phyloP scores from a whole-genome alignment of 2,888 invertebrate species.

The Parnassius orleans region DNA sequence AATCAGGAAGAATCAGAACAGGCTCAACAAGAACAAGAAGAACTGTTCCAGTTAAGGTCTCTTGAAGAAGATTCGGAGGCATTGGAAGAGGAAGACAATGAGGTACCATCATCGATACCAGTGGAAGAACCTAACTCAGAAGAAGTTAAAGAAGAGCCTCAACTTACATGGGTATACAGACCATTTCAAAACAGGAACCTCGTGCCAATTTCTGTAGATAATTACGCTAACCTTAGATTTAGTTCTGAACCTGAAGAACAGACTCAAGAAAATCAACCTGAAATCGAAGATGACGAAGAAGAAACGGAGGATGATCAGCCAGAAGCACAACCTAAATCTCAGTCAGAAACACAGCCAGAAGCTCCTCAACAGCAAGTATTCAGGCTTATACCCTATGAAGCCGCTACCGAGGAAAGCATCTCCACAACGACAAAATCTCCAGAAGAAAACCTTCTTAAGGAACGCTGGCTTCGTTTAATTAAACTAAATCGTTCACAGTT shows the following conservation, averaged over 20 bases:
- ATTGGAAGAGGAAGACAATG: conserved; percentile 5
- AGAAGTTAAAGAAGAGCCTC: conserved; percentile 16
- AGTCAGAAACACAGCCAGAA: conserved; percentile 11
- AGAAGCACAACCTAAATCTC: conserved; percentile 8
- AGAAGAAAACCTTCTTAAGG: conserved; percentile 28
- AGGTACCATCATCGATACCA: conserved; percentile 9
- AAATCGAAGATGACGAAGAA: conserved; percentile 20
- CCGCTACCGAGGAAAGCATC: conserved; percentile 28
- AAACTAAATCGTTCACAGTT: conserved; percentile 33
- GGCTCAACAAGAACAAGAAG: conserved; percentile 28
- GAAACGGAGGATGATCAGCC: conserved; percentile 9
- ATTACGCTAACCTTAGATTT: conserved; percentile 13
- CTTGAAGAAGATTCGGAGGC: conserved; percentile 11
- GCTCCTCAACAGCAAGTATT: conserved; percentile 30
- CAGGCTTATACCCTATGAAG: conserved; percentile 35
- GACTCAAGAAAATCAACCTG: conserved; percentile 18
- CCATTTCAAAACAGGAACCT: conserved; percentile 14
- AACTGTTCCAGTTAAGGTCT: conserved; percentile 1
- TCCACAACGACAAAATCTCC: conserved; percentile 25
- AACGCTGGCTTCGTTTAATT: conserved; percentile 32
- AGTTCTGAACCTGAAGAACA: conserved; percentile 23
- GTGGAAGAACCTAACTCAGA: conserved; percentile 20
- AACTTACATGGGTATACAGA: conserved; percentile 15
- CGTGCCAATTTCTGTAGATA: conserved; percentile 20
- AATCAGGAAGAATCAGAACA: conserved; percentile 28